Conservation (phyloP, 2,113 vertebrate genomes). For the Prionailurus viverrinus region DNA sequence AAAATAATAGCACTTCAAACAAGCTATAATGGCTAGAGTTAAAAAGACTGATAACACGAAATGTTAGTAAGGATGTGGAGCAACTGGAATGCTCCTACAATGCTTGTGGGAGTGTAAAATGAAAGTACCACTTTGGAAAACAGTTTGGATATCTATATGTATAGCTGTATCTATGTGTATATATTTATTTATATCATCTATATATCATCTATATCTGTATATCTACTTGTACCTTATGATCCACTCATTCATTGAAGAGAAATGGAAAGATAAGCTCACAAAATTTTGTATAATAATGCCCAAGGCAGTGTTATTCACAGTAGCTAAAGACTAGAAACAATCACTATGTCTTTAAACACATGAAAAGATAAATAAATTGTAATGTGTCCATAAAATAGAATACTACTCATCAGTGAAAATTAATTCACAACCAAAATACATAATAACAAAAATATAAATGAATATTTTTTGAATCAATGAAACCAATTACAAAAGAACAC, state of each 20-base stretch:
- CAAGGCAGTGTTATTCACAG: background rate
- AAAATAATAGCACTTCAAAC: background rate
- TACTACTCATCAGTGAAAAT: background rate
- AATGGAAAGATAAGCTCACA: background rate
- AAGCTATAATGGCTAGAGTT: background rate
- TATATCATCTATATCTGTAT: background rate
- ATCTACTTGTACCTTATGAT: background rate
- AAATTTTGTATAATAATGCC: background rate
- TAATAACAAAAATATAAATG: background rate
- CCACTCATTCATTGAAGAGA: background rate
- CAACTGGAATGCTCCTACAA: background rate
- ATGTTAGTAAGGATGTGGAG: background rate
- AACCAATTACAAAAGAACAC: background rate
- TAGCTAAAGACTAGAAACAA: background rate
- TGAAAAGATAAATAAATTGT: background rate
- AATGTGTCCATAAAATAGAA: background rate
- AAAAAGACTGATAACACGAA: background rate
- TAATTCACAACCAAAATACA: background rate
- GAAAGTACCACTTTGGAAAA: background rate
- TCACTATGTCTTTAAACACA: background rate
- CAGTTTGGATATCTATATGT: background rate
- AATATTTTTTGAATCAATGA: background rate
- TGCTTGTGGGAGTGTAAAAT: background rate
- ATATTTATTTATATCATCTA: background rate
- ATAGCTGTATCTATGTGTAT: background rate